Conservation (phyloP, 2,113 vertebrate species). For the Pseudorectes ferrugineus region DNA sequence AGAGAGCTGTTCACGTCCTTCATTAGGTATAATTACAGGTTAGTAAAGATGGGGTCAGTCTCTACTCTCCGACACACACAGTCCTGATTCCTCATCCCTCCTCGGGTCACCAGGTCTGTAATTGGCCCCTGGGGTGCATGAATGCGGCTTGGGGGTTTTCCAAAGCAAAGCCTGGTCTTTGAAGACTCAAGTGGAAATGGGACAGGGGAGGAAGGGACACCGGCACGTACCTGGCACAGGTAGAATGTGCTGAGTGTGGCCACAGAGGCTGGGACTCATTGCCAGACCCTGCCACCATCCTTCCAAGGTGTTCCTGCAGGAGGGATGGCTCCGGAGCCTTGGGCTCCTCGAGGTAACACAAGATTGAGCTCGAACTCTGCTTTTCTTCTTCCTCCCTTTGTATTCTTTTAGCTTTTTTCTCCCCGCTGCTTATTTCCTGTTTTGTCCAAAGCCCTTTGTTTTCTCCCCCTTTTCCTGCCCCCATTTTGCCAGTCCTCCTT, state of each 20-base stretch:
- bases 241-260: background rate
- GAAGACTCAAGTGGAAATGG: background rate
- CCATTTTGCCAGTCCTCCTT: background rate
- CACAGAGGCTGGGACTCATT: background rate
- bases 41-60: rapidly evolving
- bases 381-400: background rate
- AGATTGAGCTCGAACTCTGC: background rate
- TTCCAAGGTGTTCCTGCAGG: background rate
- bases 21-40: background rate
- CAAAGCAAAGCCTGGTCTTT: background rate
- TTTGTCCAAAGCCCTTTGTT: background rate
- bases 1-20: background rate
- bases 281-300: rapidly evolving
- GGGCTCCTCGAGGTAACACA: background rate
- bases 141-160: background rate
- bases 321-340: background rate
- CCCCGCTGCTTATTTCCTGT: background rate
- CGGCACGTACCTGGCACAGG: rapidly evolving
- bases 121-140: background rate
- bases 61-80: background rate
- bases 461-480: background rate
- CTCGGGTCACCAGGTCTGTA: background rate
- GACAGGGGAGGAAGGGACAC: background rate
- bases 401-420: background rate
- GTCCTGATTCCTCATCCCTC: background rate